phyloP scores from a whole-genome alignment of 2,113 vertebrate genomes.

The Trochalopteron elliotii region DNA sequence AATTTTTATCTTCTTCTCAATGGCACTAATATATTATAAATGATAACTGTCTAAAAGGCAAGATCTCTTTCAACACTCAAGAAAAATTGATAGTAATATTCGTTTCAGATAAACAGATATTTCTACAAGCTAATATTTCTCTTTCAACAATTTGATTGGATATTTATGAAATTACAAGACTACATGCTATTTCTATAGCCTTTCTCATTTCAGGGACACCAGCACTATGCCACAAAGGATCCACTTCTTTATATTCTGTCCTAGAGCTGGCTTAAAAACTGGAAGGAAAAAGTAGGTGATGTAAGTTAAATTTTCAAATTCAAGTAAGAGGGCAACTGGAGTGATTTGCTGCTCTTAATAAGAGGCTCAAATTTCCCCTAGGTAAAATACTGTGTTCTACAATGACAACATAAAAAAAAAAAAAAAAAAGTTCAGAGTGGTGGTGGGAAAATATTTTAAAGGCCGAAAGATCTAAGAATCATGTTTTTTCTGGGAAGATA shows the following conservation, averaged over 20 bases:
- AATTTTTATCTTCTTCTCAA: neutral
- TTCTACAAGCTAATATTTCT: neutral
- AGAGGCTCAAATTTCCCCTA: neutral
- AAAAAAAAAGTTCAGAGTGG: neutral
- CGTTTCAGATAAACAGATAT: neutral
- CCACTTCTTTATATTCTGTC: neutral
- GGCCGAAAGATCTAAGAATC: neutral
- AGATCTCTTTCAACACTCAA: neutral
- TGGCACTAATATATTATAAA: neutral
- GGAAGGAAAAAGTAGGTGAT: neutral
- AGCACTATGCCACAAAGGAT: neutral
- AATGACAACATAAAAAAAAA: neutral
- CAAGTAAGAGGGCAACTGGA: neutral
- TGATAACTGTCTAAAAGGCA: neutral
- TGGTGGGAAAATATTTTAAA: neutral
- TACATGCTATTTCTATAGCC: neutral
- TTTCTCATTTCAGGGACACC: neutral
- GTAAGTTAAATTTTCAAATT: neutral
- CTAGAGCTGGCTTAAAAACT: neutral
- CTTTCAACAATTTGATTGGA: neutral
- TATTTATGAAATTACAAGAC: slow-evolving; percentile 10
- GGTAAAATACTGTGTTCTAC: neutral
- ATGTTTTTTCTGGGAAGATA: neutral
- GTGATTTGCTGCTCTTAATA: neutral
- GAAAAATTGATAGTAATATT: neutral